Base-by-base conservation (phyloP, 2,113 vertebrate species). In the Cyphomyrus plagiostoma region DNA sequence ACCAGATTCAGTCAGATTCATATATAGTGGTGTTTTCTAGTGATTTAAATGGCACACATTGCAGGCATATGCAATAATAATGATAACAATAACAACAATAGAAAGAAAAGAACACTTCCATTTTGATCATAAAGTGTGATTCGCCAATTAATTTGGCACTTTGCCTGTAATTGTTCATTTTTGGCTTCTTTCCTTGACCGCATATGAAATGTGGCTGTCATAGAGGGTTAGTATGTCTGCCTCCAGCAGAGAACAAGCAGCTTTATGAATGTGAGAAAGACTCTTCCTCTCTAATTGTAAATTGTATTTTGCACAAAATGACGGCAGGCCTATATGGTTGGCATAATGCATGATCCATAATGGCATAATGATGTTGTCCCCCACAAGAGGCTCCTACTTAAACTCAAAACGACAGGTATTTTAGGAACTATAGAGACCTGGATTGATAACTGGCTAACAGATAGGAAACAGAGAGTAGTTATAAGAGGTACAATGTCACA, bases 41-140 rank as follows among this genome's bases (percentile, higher is more conserved):
- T 5, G 50, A 17, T 52, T 17, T 21, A 50, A 50, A 50, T 50
- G 49, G 49, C 49, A 56, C 53, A 56, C 53, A 21, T 21, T 21
- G 6, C n/a, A 30, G n/a, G 23, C 23, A 49, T 42, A 85, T 50
- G 49, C 49, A 50, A 50, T 50, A 13, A 85, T 92, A 90, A 89
- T 92, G 7, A 46, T 7, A 93, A 94, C 93, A 93, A 93, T 86
- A 88, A 89, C 89, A 87, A 85, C 15, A 80, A 49, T 0, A 48
- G 21, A 90, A 94, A 92, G 90, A 88, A 84, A 93, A 91, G 45
- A 91, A 88, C 88, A 46, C 92, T 95, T 94, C 90, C 91, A 89
- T 92, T 94, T 93, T 92, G 92, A 53, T 89, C 94, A 94, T 93
- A 92, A 91, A 83, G 91, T 82, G 58, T 53, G 92, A 82, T 92